Evolutionary conservation across 2,888 invertebrate species (phyloP), one percentile per base, ranked within the genome.

Genomic region (Habroteleia sp.): DNA sequence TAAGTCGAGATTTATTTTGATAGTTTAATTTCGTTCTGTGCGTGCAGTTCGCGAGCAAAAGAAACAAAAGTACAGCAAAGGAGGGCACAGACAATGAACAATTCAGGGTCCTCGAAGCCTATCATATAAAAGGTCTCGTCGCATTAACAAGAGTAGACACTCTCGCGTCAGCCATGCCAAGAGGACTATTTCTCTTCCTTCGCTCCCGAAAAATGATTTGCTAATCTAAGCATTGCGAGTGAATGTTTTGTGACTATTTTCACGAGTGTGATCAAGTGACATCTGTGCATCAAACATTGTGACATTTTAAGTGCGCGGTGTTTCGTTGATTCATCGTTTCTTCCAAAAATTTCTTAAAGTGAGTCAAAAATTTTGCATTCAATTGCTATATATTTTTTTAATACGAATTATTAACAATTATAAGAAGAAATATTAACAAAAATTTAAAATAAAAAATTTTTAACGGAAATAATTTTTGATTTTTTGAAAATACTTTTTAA

Each of bases 71-170:
- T 52, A 42, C 35, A 29, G 63, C 46, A 65, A 73, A 66, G 39
- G 62, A 56, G 68, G 62, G 63, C 63, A 77, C 74, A 79, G 79
- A 79, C 77, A 80, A 82, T 78, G 80, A 83, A 83, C 82, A 83
- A 84, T 82, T 81, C 83, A 83, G 81, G 83, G 81, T 82, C 81
- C 84, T 80, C 81, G 66, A 81, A 73, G 81, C 80, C 80, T 80
- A 81, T 82, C 76, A 82, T 85, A 86, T 86, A 86, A 85, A 84
- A 85, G 85, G 82, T 82, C 81, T 75, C 58, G 80, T 66, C 76
- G 79, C 83, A 74, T 83, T 78, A 83, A 82, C 82, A 77, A 79
- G 79, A 82, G 77, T 77, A 83, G 81, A 77, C 85, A 86, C 79
- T 86, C 82, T 78, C 77, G 77, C 76, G 76, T 48, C 72, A 63